Base-by-base conservation (phyloP, 1,140 invertebrate species). In the Piezodorus guildinii region DNA sequence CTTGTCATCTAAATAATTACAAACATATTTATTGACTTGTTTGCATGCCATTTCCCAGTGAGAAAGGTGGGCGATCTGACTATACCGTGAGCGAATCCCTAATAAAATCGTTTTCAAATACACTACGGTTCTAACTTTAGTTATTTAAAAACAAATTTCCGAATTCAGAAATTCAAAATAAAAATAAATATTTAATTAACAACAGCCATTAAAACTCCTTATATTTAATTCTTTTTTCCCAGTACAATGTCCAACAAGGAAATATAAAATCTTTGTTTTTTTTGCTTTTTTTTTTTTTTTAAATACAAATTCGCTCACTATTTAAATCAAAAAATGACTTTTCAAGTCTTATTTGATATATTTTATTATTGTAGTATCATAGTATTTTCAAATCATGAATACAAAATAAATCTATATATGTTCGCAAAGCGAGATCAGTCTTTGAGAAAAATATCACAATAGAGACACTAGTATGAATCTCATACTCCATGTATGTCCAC, bases 51-150 rank as follows among this genome's bases (percentile, higher is more conserved):
- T 56, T 67, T 64, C 65, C 66, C 68, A 66, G 68, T 65, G 69
- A 70, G 69, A 70, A 70, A 70, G 68, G 69, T 70, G 43, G 69
- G 69, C 23, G 52, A 56, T 25, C 23, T 56, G 15, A 19, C 17
- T 16, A 56, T 10, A 56, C 52, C 19, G 23, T 56, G 52, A 56
- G 52, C 52, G 52, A 56, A 56, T 49, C 46, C 46, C 46, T 49
- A 19, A 49, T 49, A 39, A 39, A 39, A 39, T 39, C 1, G 34
- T 6, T 39, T 39, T 39, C 12, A 39, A 39, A 39, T 39, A 39
- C 34, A 39, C 34, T 39, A 39, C 34, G 12, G 34, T 39, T n/a
- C 34, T 39, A 39, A 39, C 9, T 8, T 39, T 39, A 8, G 34
- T 39, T 10, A 10, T 39, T 39, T 39, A 39, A 39, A 39, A 39